Evolutionary conservation across 2,888 invertebrate species (phyloP).

Genomic region (Ichneumoninae sp.): DNA sequence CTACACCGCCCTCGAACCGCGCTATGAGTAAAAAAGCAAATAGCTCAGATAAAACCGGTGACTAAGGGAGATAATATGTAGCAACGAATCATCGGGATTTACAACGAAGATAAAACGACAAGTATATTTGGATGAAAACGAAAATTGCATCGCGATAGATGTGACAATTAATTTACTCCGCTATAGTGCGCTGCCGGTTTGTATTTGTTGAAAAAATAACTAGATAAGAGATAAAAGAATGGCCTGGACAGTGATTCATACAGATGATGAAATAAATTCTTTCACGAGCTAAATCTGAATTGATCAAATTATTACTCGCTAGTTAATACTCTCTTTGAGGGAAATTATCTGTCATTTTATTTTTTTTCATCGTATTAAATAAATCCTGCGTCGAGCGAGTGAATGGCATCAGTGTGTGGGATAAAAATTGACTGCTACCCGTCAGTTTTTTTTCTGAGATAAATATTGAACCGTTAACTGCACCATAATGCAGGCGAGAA

Average conservation of each 20-base stretch:
- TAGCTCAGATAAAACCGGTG: slow-evolving; percentile 26
- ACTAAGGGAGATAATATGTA: slow-evolving; percentile 12
- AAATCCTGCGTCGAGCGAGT: neutral
- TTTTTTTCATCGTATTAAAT: neutral
- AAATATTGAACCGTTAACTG: neutral
- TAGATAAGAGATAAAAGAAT: neutral
- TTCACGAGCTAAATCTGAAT: neutral
- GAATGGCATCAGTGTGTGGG: neutral
- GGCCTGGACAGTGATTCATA: neutral
- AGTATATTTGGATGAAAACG: neutral
- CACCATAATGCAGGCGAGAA: neutral
- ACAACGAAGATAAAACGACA: neutral
- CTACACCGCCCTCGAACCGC: neutral
- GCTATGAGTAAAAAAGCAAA: slow-evolving; percentile 25
- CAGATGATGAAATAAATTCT: neutral
- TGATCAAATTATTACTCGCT: neutral
- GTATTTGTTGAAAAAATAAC: neutral
- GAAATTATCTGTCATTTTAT: neutral
- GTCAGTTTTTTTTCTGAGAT: neutral
- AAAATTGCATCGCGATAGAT: neutral
- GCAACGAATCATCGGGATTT: slow-evolving; percentile 3
- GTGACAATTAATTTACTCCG: neutral
- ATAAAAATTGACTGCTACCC: neutral
- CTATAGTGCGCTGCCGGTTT: neutral
- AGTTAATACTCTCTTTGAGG: neutral